phyloP scores from a whole-genome alignment of 2,113 vertebrate genomes.

The Erpornis zantholeuca region DNA sequence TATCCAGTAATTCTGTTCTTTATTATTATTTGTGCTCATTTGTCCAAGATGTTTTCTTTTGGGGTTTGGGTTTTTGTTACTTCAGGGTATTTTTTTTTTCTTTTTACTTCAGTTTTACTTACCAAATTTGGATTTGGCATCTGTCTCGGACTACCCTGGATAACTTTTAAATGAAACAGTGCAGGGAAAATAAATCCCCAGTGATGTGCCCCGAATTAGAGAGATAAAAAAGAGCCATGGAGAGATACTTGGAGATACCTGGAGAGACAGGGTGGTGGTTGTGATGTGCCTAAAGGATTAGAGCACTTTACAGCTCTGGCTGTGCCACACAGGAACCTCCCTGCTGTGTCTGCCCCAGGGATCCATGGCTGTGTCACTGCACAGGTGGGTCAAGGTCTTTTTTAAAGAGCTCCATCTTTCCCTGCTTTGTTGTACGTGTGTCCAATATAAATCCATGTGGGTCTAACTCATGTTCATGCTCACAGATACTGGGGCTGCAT shows the following conservation, averaged over 20 bases:
- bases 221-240: neutral
- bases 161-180: neutral
- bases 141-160: neutral
- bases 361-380: fast-evolving
- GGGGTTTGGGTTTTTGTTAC: neutral
- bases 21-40: neutral
- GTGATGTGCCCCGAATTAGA: fast-evolving
- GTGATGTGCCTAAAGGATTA: neutral
- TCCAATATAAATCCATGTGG: neutral
- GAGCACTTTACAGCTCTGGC: neutral
- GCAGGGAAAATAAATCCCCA: neutral
- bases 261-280: neutral
- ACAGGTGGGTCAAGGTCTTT: neutral
- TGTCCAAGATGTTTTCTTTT: neutral
- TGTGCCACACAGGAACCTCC: neutral
- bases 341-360: neutral
- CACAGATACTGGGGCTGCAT: neutral
- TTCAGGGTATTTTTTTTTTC: neutral
- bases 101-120: neutral
- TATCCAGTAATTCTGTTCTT: neutral
- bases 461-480: neutral
- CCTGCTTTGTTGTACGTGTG: fast-evolving
- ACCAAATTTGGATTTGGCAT: neutral
- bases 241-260: too few relatives aligned
- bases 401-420: neutral